phyloP scores from a whole-genome alignment of 1,140 invertebrate genomes.

The Vollenhovia emeryi region DNA sequence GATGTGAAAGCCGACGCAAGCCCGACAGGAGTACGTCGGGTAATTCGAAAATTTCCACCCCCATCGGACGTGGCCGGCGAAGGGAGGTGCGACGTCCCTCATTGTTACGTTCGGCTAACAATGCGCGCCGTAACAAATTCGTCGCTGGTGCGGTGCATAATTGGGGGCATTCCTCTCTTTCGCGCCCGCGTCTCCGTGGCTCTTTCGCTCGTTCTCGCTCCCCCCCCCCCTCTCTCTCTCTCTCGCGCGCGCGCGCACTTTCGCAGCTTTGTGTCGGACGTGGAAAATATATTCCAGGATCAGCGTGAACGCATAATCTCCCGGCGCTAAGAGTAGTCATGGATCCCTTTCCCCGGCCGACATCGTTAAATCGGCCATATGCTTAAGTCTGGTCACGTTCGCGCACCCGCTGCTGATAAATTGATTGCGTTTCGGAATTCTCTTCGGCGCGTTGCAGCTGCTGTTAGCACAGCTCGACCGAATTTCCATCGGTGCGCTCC shows the following conservation, averaged over 20 bases:
- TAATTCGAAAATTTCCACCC: conserved; percentile 64
- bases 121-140: conserved; percentile 67
- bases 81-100: conserved; percentile 27
- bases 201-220: too few species aligned
- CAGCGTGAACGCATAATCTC: conserved; percentile 68
- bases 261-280: conserved; percentile 46
- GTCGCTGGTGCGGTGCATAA: conserved; percentile 63
- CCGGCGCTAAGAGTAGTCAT: conserved; percentile 60
- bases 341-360: conserved; percentile 62
- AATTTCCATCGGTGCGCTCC: conserved; percentile 57
- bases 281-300: conserved; percentile 63
- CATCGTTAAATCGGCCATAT: conserved; percentile 72
- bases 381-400: conserved; percentile 72
- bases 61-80: conserved; percentile 24
- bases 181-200: background rate
- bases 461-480: conserved; percentile 39
- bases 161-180: conserved; percentile 68
- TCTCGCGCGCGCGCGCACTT: background rate
- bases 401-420: conserved; percentile 65
- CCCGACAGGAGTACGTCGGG: background rate
- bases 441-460: conserved; percentile 62
- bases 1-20: conserved; percentile 37
- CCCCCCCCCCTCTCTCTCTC: background rate
- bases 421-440: conserved; percentile 70
- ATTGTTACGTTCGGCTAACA: conserved; percentile 60